These are phyloP conservation scores for Alloplasta piceator DNA, from an alignment of 2,888 invertebrate species.

Conservation along the genomic window DNA sequence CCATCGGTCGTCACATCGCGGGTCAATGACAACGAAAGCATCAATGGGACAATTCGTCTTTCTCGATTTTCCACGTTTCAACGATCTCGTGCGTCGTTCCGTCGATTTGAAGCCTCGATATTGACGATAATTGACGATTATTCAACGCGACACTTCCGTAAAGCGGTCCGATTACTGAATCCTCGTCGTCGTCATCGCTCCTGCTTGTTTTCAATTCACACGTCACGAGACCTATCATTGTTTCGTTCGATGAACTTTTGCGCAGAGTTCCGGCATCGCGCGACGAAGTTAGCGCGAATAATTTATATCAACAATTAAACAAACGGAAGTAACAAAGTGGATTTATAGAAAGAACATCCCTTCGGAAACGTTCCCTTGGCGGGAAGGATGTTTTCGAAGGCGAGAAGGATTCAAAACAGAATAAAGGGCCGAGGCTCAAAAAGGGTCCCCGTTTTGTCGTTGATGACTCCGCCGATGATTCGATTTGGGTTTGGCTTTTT, in stretches of 20 bases:
- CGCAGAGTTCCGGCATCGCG: slow-evolving; percentile 56
- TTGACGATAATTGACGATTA: neutral
- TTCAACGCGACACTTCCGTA: slow-evolving; percentile 15
- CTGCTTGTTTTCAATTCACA: slow-evolving; percentile 36
- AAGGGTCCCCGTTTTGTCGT: slow-evolving; percentile 20
- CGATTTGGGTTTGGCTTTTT: too few species aligned
- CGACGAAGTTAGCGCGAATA: slow-evolving; percentile 1
- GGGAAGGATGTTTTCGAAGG: neutral
- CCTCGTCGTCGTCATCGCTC: slow-evolving; percentile 54
- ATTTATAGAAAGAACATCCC: neutral
- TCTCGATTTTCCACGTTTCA: neutral
- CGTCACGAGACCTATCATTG: slow-evolving; percentile 54
- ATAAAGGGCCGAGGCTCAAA: neutral
- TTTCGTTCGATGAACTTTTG: slow-evolving; percentile 47
- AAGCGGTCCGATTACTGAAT: slow-evolving; percentile 50
- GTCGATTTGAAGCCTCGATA: neutral
- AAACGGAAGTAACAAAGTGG: neutral
- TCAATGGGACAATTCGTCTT: slow-evolving; percentile 55
- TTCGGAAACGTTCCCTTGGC: neutral
- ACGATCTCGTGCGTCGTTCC: neutral
- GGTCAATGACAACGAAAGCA: slow-evolving; percentile 64
- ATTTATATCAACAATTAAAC: too few species aligned
- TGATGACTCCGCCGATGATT: slow-evolving; percentile 14
- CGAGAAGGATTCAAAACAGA: neutral
- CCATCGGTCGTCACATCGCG: slow-evolving; percentile 66